Evolutionary conservation across 2,888 invertebrate genomes (phyloP).

Genomic region (Clitarchus hookeri): DNA sequence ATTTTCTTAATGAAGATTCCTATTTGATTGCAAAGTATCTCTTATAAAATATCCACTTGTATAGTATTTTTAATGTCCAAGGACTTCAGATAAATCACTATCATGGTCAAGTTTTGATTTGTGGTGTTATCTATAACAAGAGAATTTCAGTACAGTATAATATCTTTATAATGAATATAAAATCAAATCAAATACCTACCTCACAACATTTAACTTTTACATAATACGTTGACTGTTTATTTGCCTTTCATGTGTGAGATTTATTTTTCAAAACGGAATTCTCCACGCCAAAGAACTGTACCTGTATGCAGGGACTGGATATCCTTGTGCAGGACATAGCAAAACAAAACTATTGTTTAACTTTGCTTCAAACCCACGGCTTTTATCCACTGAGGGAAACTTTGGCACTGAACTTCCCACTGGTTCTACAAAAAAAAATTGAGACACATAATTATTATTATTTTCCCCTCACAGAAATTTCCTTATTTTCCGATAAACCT

Average conservation of each 20-base stretch:
- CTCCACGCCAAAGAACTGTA: slow-evolving; percentile 56
- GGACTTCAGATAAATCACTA: too few relatives aligned
- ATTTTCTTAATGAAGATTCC: too few relatives aligned
- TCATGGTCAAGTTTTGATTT: too few relatives aligned
- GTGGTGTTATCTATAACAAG: not conserved
- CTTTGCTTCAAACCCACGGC: slow-evolving; percentile 63
- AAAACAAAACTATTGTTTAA: slow-evolving; percentile 59
- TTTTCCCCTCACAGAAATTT: not conserved
- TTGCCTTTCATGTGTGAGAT: not conserved
- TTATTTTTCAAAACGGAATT: not conserved
- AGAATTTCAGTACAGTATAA: not conserved
- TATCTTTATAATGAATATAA: not conserved
- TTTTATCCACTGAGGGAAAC: slow-evolving; percentile 68
- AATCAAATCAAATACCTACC: too few relatives aligned
- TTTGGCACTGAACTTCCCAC: slow-evolving; percentile 71
- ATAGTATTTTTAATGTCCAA: too few relatives aligned
- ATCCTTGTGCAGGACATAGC: slow-evolving; percentile 70
- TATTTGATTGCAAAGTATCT: too few relatives aligned
- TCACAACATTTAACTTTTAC: too few relatives aligned
- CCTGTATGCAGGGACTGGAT: slow-evolving; percentile 71
- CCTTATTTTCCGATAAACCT: not conserved
- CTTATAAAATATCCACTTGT: too few relatives aligned
- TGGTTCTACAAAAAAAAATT: slow-evolving; percentile 61
- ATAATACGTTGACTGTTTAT: too few relatives aligned
- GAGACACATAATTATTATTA: not conserved